These are phyloP conservation scores for Trichonephila clavata DNA, from an alignment of 1,140 invertebrate genomes.

Conservation along the genomic window DNA sequence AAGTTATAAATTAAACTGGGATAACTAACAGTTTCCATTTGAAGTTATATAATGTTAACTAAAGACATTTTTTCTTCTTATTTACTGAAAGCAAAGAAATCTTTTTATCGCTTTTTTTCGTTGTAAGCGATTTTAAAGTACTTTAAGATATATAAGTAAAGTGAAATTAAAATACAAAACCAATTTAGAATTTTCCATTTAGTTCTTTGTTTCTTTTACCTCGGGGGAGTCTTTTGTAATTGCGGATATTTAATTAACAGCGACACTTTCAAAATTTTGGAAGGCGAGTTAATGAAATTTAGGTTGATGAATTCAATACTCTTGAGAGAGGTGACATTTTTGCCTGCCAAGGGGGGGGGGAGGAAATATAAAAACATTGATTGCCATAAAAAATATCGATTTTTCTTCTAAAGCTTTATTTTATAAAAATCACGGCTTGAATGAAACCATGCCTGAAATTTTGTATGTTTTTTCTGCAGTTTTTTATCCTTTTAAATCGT, in stretches of 20 bases:
- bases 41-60: too few relatives aligned
- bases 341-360: background rate
- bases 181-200: background rate
- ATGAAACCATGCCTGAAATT: background rate
- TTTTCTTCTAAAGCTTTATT: background rate
- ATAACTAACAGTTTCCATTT: too few relatives aligned
- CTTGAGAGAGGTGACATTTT: background rate
- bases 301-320: background rate
- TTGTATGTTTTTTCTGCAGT: background rate
- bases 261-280: background rate
- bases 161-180: background rate
- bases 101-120: too few relatives aligned
- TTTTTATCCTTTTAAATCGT: background rate
- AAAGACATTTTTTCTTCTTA: too few relatives aligned
- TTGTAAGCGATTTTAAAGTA: too few relatives aligned
- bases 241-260: slow-evolving; percentile 7
- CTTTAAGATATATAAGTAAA: background rate
- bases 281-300: slow-evolving; percentile 7
- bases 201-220: background rate
- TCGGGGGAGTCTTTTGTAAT: background rate
- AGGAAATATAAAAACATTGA: background rate
- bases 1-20: too few relatives aligned
- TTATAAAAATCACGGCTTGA: background rate
- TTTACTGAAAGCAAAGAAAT: too few relatives aligned
- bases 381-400: background rate